Evolutionary conservation across 2,888 invertebrate genomes (phyloP), one percentile per base, ranked within the genome.

Genomic region (Conomelus anceps): DNA sequence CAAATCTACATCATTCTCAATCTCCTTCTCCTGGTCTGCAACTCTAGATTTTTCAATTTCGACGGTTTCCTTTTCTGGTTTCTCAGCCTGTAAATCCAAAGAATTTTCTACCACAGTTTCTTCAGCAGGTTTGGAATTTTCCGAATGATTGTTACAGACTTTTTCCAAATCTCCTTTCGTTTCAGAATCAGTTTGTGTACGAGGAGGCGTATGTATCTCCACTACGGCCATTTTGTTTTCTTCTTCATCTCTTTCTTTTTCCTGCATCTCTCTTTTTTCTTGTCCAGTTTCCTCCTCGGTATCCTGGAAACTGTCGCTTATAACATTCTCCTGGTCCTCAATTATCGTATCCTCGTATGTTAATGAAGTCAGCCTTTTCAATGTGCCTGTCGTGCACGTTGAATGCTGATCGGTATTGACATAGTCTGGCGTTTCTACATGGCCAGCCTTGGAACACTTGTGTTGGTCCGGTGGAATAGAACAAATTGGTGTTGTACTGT

Each of bases 281-380:
- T 0, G 41, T 3, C 20, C 23, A 17, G 22, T 88, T 26, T 41
- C 88, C n/a, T 88, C 88, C 34, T 23, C 13, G 22, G 29, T 23
- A 41, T 7, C 34, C 0, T 88, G 85, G 1, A 17, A 22, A 85
- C 23, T 24, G 22, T 85, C 22, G 24, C 17, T 22, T 22, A 24
- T 84, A 3, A 23, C 26, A 22, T 24, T 84, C 22, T 89, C 90
- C 86, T 85, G 89, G 63, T 89, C 90, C 84, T 90, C 90, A 17
- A 85, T 29, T 22, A 90, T 90, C 13, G 90, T 89, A 17, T 89
- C 84, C 89, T 88, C 90, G 34, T 89, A 88, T 23, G 89, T 88
- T 63, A 90, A 22, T 22, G 90, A 90, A 63, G 89, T 90, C 23
- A 88, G 86, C 89, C 90, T 88, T 13, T 63, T 63, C 63, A 63